A percentile compares a stretch with the other conserved stretches of the same genome.
Evolutionary conservation across 2,888 invertebrate species (phyloP).

Genomic region (Tenodera sinensis): DNA sequence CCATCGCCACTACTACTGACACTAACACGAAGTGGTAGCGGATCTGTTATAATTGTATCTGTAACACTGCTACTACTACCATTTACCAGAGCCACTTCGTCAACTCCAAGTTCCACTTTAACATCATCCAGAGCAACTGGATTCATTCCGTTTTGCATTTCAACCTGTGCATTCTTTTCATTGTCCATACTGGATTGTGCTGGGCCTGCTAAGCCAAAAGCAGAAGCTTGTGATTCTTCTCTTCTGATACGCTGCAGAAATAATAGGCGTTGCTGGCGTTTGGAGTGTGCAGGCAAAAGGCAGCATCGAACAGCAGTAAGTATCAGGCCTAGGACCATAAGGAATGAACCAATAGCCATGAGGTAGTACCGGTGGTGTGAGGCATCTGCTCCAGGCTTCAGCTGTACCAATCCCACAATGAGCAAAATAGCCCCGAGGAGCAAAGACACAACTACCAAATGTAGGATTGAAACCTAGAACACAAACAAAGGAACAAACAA

Average conservation of each 20-base stretch:
- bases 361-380: conserved; percentile 64
- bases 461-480: conserved; percentile 64
- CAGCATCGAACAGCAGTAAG: conserved; percentile 65
- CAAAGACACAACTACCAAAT: conserved; percentile 69
- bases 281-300: conserved; percentile 44
- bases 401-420: conserved; percentile 71
- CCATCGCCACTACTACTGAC: conserved; percentile 18
- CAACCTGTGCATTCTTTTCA: conserved; percentile 5
- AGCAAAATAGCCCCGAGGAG: conserved; percentile 69
- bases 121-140: neutral
- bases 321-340: conserved; percentile 60
- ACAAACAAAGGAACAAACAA: neutral
- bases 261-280: neutral
- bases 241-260: conserved; percentile 21
- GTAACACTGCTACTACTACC: neutral
- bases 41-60: neutral
- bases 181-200: conserved; percentile 2
- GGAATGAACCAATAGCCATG: conserved; percentile 62
- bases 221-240: conserved; percentile 15
- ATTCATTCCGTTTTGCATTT: conserved; percentile 14
- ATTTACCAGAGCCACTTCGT: conserved; percentile 5
- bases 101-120: neutral
- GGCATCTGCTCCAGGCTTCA: conserved; percentile 72
- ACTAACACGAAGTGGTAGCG: conserved; percentile 1
- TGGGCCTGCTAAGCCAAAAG: neutral